phyloP scores from a whole-genome alignment of 2,888 invertebrate species.

The Tenthredo notha region DNA sequence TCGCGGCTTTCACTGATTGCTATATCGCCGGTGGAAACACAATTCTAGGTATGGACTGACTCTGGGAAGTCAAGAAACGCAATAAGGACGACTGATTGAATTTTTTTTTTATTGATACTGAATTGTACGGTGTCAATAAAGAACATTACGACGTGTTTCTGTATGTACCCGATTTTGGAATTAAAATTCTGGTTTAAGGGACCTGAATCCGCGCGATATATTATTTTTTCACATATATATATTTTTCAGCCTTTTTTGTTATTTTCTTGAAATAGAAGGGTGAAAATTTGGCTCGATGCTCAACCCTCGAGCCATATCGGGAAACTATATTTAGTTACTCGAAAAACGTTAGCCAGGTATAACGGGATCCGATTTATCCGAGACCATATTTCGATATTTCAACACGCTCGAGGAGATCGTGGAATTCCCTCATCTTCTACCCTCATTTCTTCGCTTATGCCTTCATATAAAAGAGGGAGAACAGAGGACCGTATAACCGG shows the following conservation, averaged over 20 bases:
- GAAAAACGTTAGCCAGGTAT: slow-evolving; percentile 14
- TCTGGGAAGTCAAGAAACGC: slow-evolving; percentile 5
- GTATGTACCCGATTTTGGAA: background rate
- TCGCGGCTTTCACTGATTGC: slow-evolving; percentile 26
- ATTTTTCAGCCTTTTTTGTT: background rate
- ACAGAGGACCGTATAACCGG: background rate
- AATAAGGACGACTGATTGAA: background rate
- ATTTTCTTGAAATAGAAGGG: background rate
- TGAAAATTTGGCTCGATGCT: background rate
- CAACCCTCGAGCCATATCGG: background rate
- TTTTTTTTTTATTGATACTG: background rate
- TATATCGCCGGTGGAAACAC: background rate
- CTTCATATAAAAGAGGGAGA: slow-evolving; percentile 17
- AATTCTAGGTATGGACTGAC: background rate
- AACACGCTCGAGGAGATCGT: slow-evolving; percentile 24
- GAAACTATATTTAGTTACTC: slow-evolving; percentile 6
- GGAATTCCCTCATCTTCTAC: slow-evolving; percentile 40
- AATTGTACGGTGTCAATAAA: background rate
- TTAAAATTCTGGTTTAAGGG: background rate
- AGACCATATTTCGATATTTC: slow-evolving; percentile 43
- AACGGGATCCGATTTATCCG: slow-evolving; percentile 23
- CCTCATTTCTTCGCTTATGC: slow-evolving; percentile 38
- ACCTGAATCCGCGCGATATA: background rate
- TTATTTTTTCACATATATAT: background rate
- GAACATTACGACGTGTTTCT: background rate